These are phyloP conservation scores for Andrena praecox DNA, from an alignment of 2,888 invertebrate species.

Conservation along the genomic window DNA sequence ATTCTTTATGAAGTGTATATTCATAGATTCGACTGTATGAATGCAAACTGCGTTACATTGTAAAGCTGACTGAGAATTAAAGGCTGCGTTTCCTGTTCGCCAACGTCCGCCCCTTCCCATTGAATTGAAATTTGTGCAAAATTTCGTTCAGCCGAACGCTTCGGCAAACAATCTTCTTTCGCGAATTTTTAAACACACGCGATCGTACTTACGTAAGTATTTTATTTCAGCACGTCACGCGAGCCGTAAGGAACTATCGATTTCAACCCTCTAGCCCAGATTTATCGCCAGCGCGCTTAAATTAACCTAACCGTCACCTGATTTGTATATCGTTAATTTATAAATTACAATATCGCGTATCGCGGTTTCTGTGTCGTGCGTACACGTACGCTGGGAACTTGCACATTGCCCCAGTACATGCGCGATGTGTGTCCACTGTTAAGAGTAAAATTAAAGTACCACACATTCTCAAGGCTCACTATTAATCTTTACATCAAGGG, in stretches of 20 bases:
- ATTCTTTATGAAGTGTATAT: slow-evolving; percentile 9
- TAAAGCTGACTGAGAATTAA: not conserved
- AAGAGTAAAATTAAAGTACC: not conserved
- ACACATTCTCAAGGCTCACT: not conserved
- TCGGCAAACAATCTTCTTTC: slow-evolving; percentile 6
- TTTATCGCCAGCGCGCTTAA: slow-evolving; percentile 17
- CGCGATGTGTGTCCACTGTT: not conserved
- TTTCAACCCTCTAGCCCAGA: slow-evolving; percentile 22
- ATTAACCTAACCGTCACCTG: slow-evolving; percentile 21
- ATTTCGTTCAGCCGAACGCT: not conserved
- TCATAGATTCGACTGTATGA: not conserved
- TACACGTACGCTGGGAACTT: not conserved
- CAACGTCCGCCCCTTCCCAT: not conserved
- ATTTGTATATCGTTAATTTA: slow-evolving; percentile 32
- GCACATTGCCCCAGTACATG: not conserved
- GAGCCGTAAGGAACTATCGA: slow-evolving; percentile 42
- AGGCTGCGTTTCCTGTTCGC: not conserved
- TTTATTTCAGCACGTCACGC: slow-evolving; percentile 50
- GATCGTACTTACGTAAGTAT: slow-evolving; percentile 41
- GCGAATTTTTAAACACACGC: slow-evolving; percentile 45
- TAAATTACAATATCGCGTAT: slow-evolving; percentile 16
- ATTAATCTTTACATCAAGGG: not conserved
- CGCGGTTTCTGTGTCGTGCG: not conserved
- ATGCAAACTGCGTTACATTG: slow-evolving; percentile 1
- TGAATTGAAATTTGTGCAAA: not conserved